Percentiles rank a stretch among this genome's conserved stretches.
These are phyloP conservation scores for Tetramorium alpestre DNA, from an alignment of 1,140 invertebrate species.

Conservation along the genomic window DNA sequence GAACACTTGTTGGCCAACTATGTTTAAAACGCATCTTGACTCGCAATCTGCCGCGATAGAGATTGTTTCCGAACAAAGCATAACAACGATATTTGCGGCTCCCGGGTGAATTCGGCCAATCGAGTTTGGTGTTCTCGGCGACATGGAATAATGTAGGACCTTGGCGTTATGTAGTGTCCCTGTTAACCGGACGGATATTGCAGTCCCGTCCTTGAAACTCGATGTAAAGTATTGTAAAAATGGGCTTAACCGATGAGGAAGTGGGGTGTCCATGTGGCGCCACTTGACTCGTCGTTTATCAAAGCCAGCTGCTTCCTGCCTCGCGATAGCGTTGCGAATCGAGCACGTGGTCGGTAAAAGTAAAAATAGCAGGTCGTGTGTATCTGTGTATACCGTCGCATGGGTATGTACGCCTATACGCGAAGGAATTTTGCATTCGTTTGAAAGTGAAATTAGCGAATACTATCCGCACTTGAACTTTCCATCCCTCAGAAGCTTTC, in stretches of 20 bases:
- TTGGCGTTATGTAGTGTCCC: background rate
- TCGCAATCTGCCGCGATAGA: background rate
- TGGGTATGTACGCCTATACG: background rate
- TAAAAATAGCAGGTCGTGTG: constrained; percentile 33
- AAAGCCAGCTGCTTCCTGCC: constrained; percentile 29
- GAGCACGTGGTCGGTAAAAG: constrained; percentile 6
- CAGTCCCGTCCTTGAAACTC: background rate
- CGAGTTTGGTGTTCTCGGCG: background rate
- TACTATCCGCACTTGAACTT: constrained; percentile 35
- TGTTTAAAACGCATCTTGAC: constrained; percentile 6
- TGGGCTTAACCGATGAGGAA: constrained; percentile 35
- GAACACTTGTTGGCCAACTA: background rate
- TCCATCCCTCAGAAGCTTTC: constrained; percentile 1
- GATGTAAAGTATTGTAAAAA: constrained; percentile 10
- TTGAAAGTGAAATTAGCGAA: constrained; percentile 51
- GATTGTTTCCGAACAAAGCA: constrained; percentile 2
- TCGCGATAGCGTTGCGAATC: constrained; percentile 5
- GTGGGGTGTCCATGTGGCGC: constrained; percentile 1
- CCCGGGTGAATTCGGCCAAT: background rate
- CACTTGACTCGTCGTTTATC: constrained; percentile 13
- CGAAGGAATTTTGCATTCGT: constrained; percentile 40
- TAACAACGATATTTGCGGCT: background rate
- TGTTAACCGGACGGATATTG: background rate
- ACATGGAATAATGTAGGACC: background rate
- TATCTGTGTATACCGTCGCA: background rate